Conservation (phyloP, 2,113 vertebrate genomes). For the Syngnathoides biaculeatus region DNA sequence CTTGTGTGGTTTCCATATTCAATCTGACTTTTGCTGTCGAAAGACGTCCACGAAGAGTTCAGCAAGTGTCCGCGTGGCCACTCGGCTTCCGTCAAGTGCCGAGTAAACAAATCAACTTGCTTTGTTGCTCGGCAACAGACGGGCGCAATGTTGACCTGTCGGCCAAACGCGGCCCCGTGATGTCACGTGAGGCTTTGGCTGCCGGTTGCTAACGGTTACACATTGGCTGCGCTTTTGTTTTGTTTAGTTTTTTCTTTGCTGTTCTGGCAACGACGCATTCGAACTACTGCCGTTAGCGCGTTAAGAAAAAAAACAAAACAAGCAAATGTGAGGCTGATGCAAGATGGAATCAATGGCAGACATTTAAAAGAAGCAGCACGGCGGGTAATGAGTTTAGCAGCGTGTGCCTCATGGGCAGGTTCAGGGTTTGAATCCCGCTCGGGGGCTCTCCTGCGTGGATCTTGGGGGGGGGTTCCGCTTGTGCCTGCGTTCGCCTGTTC, state of each 20-base stretch:
- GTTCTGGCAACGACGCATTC: too few species aligned
- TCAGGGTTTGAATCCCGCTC: too few species aligned
- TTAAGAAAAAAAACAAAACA: too few species aligned
- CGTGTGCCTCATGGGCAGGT: not conserved
- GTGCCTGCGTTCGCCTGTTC: too few species aligned
- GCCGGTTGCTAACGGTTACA: not conserved
- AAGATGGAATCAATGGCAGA: not conserved
- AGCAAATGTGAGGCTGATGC: not conserved
- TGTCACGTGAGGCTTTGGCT: not conserved
- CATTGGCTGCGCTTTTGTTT: not conserved
- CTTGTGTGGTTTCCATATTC: not conserved
- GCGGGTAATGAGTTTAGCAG: not conserved
- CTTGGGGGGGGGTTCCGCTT: too few species aligned
- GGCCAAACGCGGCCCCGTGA: not conserved
- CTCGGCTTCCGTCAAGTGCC: conserved; percentile 21
- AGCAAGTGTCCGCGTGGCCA: not conserved
- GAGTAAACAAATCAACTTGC: conserved; percentile 19
- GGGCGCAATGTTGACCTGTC: conserved; percentile 14
- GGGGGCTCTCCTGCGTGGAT: too few species aligned
- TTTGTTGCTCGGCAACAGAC: conserved; percentile 51
- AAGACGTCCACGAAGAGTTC: not conserved
- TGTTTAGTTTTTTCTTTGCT: not conserved
- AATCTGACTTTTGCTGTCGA: not conserved
- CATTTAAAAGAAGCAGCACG: not conserved
- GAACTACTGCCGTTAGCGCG: too few species aligned